Conservation (phyloP, 1,140 invertebrate genomes). For the Meteorus sp. region DNA sequence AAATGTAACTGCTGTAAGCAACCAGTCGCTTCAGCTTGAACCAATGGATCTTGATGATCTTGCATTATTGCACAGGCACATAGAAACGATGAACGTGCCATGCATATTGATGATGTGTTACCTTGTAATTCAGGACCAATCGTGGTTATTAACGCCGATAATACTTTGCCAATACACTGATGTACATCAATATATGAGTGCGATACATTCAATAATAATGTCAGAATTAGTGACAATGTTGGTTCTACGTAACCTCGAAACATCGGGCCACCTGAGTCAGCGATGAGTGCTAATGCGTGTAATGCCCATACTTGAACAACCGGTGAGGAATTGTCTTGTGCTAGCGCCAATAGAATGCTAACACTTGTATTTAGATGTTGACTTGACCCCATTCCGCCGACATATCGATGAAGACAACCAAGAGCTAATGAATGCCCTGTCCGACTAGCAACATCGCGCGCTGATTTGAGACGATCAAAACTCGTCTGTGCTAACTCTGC, state of each 20-base stretch:
- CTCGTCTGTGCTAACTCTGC: constrained; percentile 88
- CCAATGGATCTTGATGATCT: constrained; percentile 84
- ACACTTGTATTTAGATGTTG: constrained; percentile 93
- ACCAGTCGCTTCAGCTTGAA: constrained; percentile 93
- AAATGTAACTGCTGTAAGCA: constrained; percentile 97
- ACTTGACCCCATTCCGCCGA: constrained; percentile 87
- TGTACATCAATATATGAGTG: constrained; percentile 91
- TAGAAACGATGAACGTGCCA: constrained; percentile 77
- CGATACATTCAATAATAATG: constrained; percentile 86
- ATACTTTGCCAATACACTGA: constrained; percentile 90
- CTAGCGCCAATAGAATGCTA: constrained; percentile 89
- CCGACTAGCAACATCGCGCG: constrained; percentile 83
- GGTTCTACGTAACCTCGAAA: constrained; percentile 96
- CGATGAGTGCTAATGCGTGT: constrained; percentile 92
- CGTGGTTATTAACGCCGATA: constrained; percentile 94
- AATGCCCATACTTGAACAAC: constrained; percentile 96
- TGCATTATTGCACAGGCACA: constrained; percentile 93
- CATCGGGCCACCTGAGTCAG: constrained; percentile 98
- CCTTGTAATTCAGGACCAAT: constrained; percentile 96
- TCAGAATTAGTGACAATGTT: constrained; percentile 84
- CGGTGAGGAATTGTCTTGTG: constrained; percentile 88
- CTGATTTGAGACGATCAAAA: constrained; percentile 86
- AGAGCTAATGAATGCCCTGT: constrained; percentile 93
- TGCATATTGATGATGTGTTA: constrained; percentile 70
- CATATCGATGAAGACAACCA: constrained; percentile 88